These are phyloP conservation scores for Tretioscincus oriximinensis DNA, from an alignment of 2,113 vertebrate species.

Conservation along the genomic window DNA sequence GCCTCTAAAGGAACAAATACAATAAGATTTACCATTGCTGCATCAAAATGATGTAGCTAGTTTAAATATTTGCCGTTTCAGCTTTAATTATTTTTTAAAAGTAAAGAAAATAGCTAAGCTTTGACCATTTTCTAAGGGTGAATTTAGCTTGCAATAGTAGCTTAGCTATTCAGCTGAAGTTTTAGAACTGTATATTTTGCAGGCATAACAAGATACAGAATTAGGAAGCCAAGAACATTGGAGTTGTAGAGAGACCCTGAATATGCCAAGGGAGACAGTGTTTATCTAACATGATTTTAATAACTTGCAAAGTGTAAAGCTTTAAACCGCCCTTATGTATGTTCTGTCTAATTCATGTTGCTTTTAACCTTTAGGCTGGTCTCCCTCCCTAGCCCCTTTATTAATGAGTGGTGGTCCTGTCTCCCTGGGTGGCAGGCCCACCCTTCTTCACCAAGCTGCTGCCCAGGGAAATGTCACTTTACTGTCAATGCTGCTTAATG, in stretches of 20 bases:
- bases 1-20: neutral
- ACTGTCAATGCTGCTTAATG: slow-evolving; percentile 99
- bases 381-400: slow-evolving; percentile 96
- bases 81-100: slow-evolving; percentile 12
- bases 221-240: slow-evolving; percentile 35
- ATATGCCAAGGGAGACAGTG: slow-evolving; percentile 35
- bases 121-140: slow-evolving; percentile 12
- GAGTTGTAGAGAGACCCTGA: slow-evolving; percentile 47
- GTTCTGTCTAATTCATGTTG: slow-evolving; percentile 72
- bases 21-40: neutral
- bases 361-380: slow-evolving; percentile 93
- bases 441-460: slow-evolving; percentile 99
- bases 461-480: slow-evolving; percentile 99
- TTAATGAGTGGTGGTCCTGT: slow-evolving; percentile 94
- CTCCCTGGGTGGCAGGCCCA: slow-evolving; percentile 97
- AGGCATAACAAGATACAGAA: slow-evolving; percentile 32
- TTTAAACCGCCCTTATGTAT: slow-evolving; percentile 45
- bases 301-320: slow-evolving; percentile 44
- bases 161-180: slow-evolving; percentile 44
- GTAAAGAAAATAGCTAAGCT: slow-evolving; percentile 17
- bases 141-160: slow-evolving; percentile 29
- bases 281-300: neutral
- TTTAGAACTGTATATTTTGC: slow-evolving; percentile 13
- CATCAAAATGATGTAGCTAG: neutral
- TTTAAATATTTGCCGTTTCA: slow-evolving; percentile 21